Evolutionary conservation across 2,888 invertebrate genomes (phyloP).

Genomic region (Habrosyne pyritoides): DNA sequence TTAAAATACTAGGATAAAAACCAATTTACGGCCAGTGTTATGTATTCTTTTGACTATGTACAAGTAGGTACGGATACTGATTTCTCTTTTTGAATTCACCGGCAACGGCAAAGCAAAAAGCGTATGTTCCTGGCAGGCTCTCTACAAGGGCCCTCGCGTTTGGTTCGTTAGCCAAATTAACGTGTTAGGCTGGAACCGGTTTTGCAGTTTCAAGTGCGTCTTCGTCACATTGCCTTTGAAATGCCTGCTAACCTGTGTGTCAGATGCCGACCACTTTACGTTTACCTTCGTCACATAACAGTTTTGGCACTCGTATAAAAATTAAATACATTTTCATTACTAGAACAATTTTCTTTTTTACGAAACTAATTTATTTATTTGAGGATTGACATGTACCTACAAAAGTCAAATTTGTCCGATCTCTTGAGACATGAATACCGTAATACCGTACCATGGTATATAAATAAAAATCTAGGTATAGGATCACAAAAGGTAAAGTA

Average conservation of each 20-base stretch:
- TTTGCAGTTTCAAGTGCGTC: conserved; percentile 42
- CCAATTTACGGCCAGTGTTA: neutral
- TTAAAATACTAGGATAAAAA: neutral
- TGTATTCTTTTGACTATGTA: conserved; percentile 12
- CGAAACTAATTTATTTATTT: too few species aligned
- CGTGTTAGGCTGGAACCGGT: conserved; percentile 55
- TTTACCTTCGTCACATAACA: conserved; percentile 22
- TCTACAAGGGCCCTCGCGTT: conserved; percentile 57
- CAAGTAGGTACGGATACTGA: conserved; percentile 17
- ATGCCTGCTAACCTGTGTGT: conserved; percentile 28
- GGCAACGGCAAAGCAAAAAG: conserved; percentile 57
- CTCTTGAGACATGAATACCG: too few species aligned
- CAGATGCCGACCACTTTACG: conserved; percentile 15
- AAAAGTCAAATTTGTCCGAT: too few species aligned
- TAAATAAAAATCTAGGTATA: too few species aligned
- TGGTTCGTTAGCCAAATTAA: conserved; percentile 78
- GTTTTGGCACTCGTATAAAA: conserved; percentile 9
- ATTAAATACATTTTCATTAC: neutral
- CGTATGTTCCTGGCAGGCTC: conserved; percentile 50
- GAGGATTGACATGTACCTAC: too few species aligned
- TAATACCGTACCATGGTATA: too few species aligned
- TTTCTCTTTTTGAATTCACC: conserved; percentile 46
- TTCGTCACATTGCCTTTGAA: conserved; percentile 45
- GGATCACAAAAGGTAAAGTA: neutral
- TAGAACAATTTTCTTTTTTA: too few species aligned